phyloP scores from a whole-genome alignment of 2,113 vertebrate species.

The Sylvilagus bachmani region DNA sequence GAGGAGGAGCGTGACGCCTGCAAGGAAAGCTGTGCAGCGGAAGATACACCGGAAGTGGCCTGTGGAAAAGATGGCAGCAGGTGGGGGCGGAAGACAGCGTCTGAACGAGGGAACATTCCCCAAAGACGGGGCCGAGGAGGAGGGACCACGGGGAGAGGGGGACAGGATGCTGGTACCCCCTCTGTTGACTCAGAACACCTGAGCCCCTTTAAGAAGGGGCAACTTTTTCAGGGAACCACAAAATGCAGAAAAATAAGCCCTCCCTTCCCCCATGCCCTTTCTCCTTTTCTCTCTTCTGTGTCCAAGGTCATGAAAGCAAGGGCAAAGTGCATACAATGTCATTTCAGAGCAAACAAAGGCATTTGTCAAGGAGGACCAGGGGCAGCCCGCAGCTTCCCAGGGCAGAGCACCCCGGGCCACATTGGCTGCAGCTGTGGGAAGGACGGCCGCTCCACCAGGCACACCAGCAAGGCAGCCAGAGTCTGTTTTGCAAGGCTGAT shows the following conservation, averaged over 20 bases:
- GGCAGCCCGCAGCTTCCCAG: not conserved
- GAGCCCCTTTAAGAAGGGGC: not conserved
- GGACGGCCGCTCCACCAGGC: not conserved
- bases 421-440: rapidly evolving
- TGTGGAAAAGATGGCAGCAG: not conserved
- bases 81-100: rapidly evolving
- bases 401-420: not conserved
- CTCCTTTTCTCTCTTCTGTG: not conserved
- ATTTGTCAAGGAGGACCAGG: not conserved
- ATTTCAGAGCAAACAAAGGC: not conserved
- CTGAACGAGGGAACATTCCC: not conserved
- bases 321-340: not conserved
- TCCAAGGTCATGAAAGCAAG: not conserved
- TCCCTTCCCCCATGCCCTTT: not conserved
- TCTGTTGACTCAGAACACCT: not conserved
- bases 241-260: not conserved
- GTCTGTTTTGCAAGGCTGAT: not conserved
- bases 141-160: rapidly evolving
- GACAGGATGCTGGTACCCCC: too few species aligned
- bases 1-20: not conserved
- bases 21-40: rapidly evolving
- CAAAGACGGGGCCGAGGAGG: not conserved
- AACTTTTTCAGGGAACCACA: not conserved
- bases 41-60: not conserved
- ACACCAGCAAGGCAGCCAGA: not conserved